Percentiles rank a stretch among this genome's conserved stretches.
These are phyloP conservation scores for Dendrocincla tyrannina DNA, from an alignment of 2,797 vertebrate species.

Conservation along the genomic window DNA sequence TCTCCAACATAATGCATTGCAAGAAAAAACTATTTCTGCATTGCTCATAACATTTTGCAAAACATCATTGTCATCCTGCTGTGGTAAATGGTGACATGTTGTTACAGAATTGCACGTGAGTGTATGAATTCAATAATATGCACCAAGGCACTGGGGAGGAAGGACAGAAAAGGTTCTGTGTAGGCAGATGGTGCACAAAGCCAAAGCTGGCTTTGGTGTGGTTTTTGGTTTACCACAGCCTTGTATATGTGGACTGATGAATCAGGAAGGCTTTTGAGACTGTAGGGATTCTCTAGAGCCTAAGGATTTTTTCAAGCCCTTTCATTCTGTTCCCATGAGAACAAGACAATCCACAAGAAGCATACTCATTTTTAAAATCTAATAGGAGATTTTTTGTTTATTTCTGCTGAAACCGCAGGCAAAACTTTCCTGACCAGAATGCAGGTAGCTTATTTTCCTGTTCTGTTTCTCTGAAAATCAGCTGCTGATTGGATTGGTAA, in stretches of 20 bases:
- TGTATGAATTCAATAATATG: accelerated
- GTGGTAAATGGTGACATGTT: not conserved
- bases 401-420: not conserved
- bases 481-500: not conserved
- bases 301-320: not conserved
- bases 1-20: not conserved
- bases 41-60: not conserved
- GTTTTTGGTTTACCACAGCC: not conserved
- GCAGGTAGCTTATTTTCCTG: not conserved
- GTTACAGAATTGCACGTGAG: not conserved
- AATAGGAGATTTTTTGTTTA: not conserved
- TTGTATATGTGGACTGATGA: not conserved
- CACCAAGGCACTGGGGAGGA: not conserved
- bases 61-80: not conserved
- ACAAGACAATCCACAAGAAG: not conserved
- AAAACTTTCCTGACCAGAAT: not conserved
- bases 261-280: not conserved
- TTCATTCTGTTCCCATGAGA: not conserved
- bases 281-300: not conserved
- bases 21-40: not conserved
- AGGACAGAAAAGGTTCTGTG: not conserved
- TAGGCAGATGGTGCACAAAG: not conserved
- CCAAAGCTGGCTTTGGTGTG: not conserved
- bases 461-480: not conserved
- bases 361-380: not conserved